Conservation (phyloP, 2,888 invertebrate genomes). For the Aplocera efformata region DNA sequence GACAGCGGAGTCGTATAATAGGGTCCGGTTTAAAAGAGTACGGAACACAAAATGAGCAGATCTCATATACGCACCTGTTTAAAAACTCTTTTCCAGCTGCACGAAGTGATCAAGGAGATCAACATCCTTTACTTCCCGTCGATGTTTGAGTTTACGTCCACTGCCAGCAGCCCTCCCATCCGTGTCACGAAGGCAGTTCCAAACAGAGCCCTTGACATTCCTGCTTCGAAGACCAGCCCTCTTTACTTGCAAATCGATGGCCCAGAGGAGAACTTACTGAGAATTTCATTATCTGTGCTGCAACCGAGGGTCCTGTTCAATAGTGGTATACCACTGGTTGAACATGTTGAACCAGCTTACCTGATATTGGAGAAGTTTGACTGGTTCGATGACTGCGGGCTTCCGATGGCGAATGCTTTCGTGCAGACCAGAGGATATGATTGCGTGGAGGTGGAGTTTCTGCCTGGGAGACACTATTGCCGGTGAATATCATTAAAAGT, state of each 20-base stretch:
- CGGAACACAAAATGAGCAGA: no score
- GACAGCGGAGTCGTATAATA: no score
- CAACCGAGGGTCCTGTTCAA: slow-evolving; percentile 59
- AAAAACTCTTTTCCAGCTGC: slow-evolving; percentile 39
- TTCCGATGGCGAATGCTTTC: slow-evolving; percentile 48
- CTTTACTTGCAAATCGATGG: slow-evolving; percentile 66
- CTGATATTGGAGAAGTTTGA: slow-evolving; percentile 59
- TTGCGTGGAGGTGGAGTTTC: slow-evolving; percentile 46
- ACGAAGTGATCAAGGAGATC: slow-evolving; percentile 31
- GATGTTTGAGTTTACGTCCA: slow-evolving; percentile 51
- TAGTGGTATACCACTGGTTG: slow-evolving; percentile 43
- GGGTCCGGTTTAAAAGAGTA: no score
- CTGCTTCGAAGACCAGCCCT: slow-evolving; percentile 53
- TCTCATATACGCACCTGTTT: no score
- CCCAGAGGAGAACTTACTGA: slow-evolving; percentile 46
- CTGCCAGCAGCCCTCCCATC: slow-evolving; percentile 44
- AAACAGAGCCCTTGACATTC: slow-evolving; percentile 44
- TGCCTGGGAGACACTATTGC: slow-evolving; percentile 65
- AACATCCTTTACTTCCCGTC: slow-evolving; percentile 54
- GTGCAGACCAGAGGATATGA: slow-evolving; percentile 52
- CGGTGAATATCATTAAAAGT: slow-evolving; percentile 47
- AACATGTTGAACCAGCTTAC: slow-evolving; percentile 56
- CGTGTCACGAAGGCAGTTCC: slow-evolving; percentile 40
- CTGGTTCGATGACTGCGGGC: slow-evolving; percentile 55
- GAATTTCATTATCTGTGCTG: slow-evolving; percentile 47